These are phyloP conservation scores for Embiotoca jacksoni DNA, from an alignment of 2,113 vertebrate species.

Conservation along the genomic window DNA sequence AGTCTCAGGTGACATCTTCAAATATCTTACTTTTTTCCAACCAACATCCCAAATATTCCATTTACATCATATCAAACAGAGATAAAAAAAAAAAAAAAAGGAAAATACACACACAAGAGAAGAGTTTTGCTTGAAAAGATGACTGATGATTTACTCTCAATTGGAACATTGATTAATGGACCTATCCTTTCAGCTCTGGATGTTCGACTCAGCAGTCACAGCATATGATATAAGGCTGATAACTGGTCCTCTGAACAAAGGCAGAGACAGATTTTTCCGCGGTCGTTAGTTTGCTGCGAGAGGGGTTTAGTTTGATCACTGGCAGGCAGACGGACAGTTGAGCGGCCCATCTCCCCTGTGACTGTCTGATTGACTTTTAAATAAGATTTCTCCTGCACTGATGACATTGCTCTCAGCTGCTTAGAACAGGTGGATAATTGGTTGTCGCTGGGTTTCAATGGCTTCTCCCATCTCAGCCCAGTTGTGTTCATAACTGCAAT, in stretches of 20 bases:
- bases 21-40: constrained; percentile 13
- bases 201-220: not conserved
- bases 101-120: not conserved
- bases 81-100: not conserved
- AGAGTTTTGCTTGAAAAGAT: not conserved
- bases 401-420: constrained; percentile 68
- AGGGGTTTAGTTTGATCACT: constrained; percentile 6
- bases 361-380: constrained; percentile 69
- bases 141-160: not conserved
- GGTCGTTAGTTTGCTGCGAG: constrained; percentile 16
- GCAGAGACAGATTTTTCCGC: constrained; percentile 8
- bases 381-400: constrained; percentile 50
- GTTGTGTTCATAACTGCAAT: constrained; percentile 52
- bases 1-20: not conserved
- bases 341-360: constrained; percentile 46
- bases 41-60: not conserved
- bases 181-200: not conserved
- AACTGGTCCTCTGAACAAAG: constrained; percentile 6
- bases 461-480: constrained; percentile 40
- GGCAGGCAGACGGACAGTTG: constrained; percentile 58
- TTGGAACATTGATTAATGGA: not conserved
- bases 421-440: constrained; percentile 72
- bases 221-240: not conserved
- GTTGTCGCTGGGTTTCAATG: constrained; percentile 42
- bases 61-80: not conserved